phyloP scores from a whole-genome alignment of 2,113 vertebrate genomes.

The Poeciliopsis occidentalis region DNA sequence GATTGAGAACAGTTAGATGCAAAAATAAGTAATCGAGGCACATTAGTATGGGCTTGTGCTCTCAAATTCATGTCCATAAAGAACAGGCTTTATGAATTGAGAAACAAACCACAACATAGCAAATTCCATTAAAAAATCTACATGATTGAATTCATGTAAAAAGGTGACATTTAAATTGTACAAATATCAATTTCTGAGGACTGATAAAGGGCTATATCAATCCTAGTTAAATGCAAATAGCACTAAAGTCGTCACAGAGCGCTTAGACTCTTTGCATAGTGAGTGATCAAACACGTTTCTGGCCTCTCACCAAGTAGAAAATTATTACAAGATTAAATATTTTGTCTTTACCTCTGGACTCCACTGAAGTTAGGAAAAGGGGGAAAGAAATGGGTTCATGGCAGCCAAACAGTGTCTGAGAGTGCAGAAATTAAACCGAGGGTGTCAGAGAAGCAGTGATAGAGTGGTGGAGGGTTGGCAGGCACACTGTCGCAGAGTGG shows the following conservation, averaged over 20 bases:
- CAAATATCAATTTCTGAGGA: neutral
- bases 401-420: slow-evolving; percentile 15
- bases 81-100: neutral
- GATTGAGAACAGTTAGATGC: neutral
- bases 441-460: slow-evolving; percentile 28
- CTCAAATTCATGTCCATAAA: neutral
- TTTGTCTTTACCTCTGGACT: neutral
- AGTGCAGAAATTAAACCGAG: slow-evolving; percentile 24
- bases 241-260: neutral
- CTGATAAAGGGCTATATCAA: neutral
- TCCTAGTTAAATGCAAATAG: neutral
- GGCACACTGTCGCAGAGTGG: slow-evolving; percentile 24
- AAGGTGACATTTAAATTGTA: neutral
- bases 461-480: slow-evolving; percentile 29
- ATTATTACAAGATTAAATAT: neutral
- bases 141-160: neutral
- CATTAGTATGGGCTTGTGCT: neutral
- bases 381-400: slow-evolving; percentile 14
- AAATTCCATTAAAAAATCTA: neutral
- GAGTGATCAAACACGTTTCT: neutral
- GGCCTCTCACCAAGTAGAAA: neutral
- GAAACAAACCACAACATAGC: neutral
- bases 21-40: neutral
- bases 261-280: neutral
- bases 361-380: neutral